Evolutionary conservation across 2,113 vertebrate genomes (phyloP).

Genomic region (Pseudorasbora parva): DNA sequence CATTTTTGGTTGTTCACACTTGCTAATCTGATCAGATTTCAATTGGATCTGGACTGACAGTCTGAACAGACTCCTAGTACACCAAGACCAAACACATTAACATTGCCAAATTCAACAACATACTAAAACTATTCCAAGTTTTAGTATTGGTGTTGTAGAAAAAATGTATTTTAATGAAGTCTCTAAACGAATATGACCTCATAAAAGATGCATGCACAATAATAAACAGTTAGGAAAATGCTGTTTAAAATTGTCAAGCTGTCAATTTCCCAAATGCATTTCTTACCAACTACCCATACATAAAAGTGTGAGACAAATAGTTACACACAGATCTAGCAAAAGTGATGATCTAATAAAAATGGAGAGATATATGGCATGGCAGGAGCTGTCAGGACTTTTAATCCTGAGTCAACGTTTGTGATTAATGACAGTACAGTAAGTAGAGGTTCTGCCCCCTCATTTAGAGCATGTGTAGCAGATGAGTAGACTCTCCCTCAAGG

Average conservation of each 20-base stretch:
- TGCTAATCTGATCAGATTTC: too few relatives aligned
- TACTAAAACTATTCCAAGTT: too few relatives aligned
- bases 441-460: slow-evolving; percentile 42
- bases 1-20: too few relatives aligned
- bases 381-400: slow-evolving; percentile 12
- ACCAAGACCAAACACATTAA: too few relatives aligned
- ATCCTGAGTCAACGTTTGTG: background rate
- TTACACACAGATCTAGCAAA: background rate
- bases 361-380: background rate
- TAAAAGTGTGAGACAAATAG: slow-evolving; percentile 5
- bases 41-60: too few relatives aligned
- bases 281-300: background rate
- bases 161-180: too few relatives aligned
- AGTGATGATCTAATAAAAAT: slow-evolving; percentile 17
- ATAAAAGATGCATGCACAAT: background rate
- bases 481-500: slow-evolving; percentile 32
- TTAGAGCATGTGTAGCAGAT: slow-evolving; percentile 27
- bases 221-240: background rate
- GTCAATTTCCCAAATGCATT: background rate
- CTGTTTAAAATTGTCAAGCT: background rate
- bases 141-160: too few relatives aligned
- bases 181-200: background rate
- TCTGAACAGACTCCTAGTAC: too few relatives aligned
- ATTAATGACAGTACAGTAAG: slow-evolving; percentile 29
- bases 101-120: too few relatives aligned